Conservation (phyloP, 2,797 vertebrate species). For the Tragelaphus eurycerus region DNA sequence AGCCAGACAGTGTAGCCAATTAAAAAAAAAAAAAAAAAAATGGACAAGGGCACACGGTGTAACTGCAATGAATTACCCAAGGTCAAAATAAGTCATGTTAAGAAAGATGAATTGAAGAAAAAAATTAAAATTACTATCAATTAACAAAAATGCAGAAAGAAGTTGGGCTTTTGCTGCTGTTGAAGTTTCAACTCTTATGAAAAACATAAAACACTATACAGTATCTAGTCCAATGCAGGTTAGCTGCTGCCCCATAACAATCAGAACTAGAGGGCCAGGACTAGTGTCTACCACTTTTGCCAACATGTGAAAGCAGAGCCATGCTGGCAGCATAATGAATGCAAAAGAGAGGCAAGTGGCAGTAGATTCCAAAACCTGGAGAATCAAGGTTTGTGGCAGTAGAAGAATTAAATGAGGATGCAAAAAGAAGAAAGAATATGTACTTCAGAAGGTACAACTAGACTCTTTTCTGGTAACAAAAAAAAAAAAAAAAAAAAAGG, state of each 20-base stretch:
- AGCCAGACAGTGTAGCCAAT: background rate
- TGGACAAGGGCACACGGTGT: background rate
- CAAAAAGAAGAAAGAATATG: background rate
- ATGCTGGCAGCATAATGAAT: background rate
- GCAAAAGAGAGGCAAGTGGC: background rate
- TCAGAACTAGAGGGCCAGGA: background rate
- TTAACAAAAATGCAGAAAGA: conserved; percentile 15
- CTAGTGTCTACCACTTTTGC: background rate
- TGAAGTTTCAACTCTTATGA: background rate
- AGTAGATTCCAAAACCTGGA: background rate
- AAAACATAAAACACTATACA: background rate
- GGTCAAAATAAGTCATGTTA: background rate
- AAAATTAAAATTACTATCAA: conserved; percentile 8
- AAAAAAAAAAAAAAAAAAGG: background rate
- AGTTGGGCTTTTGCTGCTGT: background rate
- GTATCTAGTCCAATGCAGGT: background rate
- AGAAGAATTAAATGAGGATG: background rate
- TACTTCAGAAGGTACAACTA: background rate
- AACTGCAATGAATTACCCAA: background rate
- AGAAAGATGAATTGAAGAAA: background rate
- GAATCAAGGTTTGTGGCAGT: background rate
- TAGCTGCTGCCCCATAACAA: background rate
- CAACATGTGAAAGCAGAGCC: background rate
- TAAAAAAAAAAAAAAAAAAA: background rate
- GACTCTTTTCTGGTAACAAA: background rate